Conservation (phyloP, 92 coral and sea anemone species). For the Galaxea fascicularis region DNA sequence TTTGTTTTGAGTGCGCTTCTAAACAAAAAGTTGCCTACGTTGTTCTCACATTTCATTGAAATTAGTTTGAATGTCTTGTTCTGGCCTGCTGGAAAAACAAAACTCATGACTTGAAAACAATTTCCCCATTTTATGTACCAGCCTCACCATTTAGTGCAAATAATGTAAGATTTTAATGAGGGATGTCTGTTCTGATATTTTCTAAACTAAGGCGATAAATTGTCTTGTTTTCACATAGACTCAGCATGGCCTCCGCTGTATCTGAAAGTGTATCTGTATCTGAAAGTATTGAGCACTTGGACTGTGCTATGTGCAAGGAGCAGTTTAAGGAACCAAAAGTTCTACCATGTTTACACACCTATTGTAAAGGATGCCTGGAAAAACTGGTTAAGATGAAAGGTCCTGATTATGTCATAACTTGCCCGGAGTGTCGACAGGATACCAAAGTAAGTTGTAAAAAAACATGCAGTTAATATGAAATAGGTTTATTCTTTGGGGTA, state of each 20-base stretch:
- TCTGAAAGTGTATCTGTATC: conserved; percentile 27
- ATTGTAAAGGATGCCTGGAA: conserved; percentile 58
- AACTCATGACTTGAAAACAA: too few species aligned
- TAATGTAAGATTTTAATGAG: neutral
- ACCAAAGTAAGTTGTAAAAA: conserved; percentile 31
- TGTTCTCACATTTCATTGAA: too few species aligned
- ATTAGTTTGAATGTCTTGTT: too few species aligned
- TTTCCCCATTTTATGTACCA: neutral
- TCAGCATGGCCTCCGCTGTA: conserved; percentile 20
- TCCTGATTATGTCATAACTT: conserved; percentile 19
- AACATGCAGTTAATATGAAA: too few species aligned
- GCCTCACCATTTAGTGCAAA: too few species aligned
- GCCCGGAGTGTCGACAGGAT: conserved; percentile 63
- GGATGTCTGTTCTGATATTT: neutral
- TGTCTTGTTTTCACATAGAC: neutral
- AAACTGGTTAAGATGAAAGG: conserved; percentile 31
- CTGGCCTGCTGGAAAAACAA: too few species aligned
- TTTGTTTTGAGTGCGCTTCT: too few species aligned
- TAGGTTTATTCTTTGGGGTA: too few species aligned
- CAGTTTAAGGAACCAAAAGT: conserved; percentile 65
- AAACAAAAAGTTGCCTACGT: too few species aligned
- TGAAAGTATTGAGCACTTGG: conserved; percentile 25
- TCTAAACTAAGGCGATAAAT: neutral
- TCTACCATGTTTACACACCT: conserved; percentile 58
- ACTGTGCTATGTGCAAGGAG: conserved; percentile 57